Conservation (phyloP, 2,113 vertebrate genomes). For the Pyrgilauda ruficollis region DNA sequence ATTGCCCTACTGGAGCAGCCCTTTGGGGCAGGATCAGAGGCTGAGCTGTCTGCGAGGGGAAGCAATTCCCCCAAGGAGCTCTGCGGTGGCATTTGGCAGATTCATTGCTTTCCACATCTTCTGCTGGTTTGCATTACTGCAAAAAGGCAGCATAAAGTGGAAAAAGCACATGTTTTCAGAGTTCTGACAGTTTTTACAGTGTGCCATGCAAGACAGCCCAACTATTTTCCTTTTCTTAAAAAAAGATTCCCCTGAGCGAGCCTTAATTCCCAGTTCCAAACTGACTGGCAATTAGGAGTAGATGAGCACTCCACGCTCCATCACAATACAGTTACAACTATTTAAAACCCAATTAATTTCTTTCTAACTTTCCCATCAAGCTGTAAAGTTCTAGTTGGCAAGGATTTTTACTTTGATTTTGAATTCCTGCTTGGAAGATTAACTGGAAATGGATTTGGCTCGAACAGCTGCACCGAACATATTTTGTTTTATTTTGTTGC, state of each 20-base stretch:
- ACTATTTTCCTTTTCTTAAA: background rate
- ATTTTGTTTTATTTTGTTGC: constrained; percentile 62
- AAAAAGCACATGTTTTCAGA: background rate
- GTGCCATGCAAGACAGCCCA: background rate
- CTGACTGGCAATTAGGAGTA: background rate
- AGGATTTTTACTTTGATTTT: constrained; percentile 53
- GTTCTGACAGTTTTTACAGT: background rate
- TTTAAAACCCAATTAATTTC: constrained; percentile 59
- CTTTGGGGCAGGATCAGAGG: background rate
- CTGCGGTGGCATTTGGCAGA: background rate
- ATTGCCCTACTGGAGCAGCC: background rate
- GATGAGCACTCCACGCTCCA: background rate
- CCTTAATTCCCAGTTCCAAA: background rate
- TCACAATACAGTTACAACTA: constrained; percentile 40
- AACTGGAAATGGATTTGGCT: constrained; percentile 53
- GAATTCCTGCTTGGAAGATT: constrained; percentile 48
- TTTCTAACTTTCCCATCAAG: constrained; percentile 32
- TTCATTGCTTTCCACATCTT: background rate
- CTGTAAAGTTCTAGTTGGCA: constrained; percentile 50
- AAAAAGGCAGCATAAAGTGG: background rate
- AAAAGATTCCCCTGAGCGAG: constrained; percentile 2
- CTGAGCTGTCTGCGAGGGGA: background rate
- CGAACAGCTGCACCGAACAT: background rate
- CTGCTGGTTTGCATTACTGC: background rate
- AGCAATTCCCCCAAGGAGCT: rapidly evolving